A percentile compares a stretch with the other conserved stretches of the same genome.
These are phyloP conservation scores for Pheucticus melanocephalus DNA, from an alignment of 2,113 vertebrate species.

Conservation along the genomic window DNA sequence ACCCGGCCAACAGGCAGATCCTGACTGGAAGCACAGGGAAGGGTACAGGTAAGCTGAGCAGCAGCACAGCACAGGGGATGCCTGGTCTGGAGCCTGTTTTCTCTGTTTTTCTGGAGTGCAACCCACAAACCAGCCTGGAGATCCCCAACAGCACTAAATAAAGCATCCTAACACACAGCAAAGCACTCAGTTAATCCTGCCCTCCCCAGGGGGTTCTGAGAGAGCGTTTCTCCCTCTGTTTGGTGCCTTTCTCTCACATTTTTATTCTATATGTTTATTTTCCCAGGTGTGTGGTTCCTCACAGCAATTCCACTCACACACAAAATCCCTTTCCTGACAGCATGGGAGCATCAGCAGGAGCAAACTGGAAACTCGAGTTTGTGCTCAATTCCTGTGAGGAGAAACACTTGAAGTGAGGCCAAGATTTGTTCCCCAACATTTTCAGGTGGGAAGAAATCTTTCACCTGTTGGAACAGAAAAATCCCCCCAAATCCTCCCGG, in stretches of 20 bases:
- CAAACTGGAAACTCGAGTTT: not conserved
- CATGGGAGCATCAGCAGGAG: not conserved
- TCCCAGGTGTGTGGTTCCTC: not conserved
- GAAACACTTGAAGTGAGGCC: not conserved
- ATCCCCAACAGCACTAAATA: not conserved
- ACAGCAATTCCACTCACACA: not conserved
- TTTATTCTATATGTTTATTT: not conserved
- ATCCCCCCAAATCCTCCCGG: not conserved
- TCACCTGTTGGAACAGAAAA: not conserved
- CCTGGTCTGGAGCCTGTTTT: not conserved
- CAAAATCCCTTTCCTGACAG: not conserved
- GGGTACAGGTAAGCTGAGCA: not conserved
- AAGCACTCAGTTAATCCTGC: not conserved
- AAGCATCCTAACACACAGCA: not conserved
- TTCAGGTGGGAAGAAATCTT: not conserved
- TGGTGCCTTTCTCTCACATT: not conserved
- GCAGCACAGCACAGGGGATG: not conserved
- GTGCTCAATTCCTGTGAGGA: not conserved
- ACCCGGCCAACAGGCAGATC: not conserved
- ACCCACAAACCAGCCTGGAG: not conserved
- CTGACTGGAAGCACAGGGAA: not conserved
- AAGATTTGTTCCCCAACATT: not conserved
- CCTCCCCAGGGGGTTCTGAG: not conserved
- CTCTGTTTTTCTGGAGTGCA: not conserved
- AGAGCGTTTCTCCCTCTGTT: not conserved